A percentile compares a stretch with the other conserved stretches of the same genome.
phyloP scores from a whole-genome alignment of 1,140 invertebrate genomes.

The Brachionus koreanus region DNA sequence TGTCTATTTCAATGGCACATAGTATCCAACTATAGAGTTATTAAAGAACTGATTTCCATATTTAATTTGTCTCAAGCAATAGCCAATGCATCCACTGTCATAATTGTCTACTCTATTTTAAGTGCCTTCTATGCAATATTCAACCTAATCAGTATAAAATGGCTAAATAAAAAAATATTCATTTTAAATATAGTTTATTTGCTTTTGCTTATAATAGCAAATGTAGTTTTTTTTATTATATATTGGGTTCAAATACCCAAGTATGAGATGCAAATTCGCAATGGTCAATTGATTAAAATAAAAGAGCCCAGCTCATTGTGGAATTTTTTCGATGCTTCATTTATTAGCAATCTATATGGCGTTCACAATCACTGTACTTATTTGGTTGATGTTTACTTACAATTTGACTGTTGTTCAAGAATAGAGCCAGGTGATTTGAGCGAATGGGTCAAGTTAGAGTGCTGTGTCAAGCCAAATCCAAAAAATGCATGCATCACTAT shows the following conservation, averaged over 20 bases:
- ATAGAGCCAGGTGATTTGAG: not conserved
- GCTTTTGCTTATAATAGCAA: not conserved
- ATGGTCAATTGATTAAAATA: not conserved
- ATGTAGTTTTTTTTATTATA: not conserved
- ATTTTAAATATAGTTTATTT: not conserved
- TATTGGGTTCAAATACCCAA: not conserved
- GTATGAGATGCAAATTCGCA: not conserved
- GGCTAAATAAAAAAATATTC: not conserved
- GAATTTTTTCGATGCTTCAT: slow-evolving; percentile 1
- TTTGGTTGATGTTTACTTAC: not conserved
- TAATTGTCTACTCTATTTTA: not conserved
- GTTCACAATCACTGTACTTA: not conserved
- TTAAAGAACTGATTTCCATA: not conserved
- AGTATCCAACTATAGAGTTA: not conserved
- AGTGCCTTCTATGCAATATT: not conserved
- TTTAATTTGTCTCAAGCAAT: not conserved
- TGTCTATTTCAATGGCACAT: not conserved
- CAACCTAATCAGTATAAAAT: not conserved
- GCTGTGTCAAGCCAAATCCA: not conserved
- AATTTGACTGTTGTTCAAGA: not conserved
- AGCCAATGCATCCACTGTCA: not conserved
- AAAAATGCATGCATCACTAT: not conserved
- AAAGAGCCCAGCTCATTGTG: not conserved
- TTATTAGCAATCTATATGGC: not conserved
- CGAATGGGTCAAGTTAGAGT: not conserved